A percentile compares a stretch with the other conserved stretches of the same genome.
phyloP scores from a whole-genome alignment of 1,140 invertebrate genomes.

The Drosophila serrata region DNA sequence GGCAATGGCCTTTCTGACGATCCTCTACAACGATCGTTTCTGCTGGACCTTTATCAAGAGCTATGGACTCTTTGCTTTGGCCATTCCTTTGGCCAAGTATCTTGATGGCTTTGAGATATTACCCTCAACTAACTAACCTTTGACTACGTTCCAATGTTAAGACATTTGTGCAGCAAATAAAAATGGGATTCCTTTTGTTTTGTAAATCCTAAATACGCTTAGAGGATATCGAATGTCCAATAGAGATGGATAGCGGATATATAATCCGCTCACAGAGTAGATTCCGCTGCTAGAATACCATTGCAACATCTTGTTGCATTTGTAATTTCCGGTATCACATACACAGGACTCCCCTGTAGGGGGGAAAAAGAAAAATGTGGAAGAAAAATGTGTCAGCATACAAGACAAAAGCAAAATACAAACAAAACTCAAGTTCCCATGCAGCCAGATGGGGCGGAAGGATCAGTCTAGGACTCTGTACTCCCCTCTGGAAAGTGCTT shows the following conservation, averaged over 20 bases:
- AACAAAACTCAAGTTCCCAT: conserved; percentile 67
- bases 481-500: conserved; percentile 17
- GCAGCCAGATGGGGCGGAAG: neutral
- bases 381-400: conserved; percentile 74
- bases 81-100: conserved; percentile 35
- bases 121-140: neutral
- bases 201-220: no score
- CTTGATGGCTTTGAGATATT: conserved; percentile 14
- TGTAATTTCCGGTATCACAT: conserved; percentile 74
- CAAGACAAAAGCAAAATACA: conserved; percentile 75
- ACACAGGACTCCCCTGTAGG: conserved; percentile 6
- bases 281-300: conserved; percentile 39
- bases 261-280: neutral
- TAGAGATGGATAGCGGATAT: neutral
- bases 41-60: conserved; percentile 59
- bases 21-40: conserved; percentile 51
- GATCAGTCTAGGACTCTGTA: neutral
- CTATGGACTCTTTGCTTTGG: conserved; percentile 45
- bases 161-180: neutral
- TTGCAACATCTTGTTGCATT: conserved; percentile 79
- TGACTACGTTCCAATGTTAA: neutral
- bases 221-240: neutral
- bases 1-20: neutral
- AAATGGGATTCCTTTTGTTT: neutral
- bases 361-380: neutral